Evolutionary conservation across 2,797 vertebrate species (phyloP), one percentile per base, ranked within the genome.

Genomic region (Clarias fuscus): DNA sequence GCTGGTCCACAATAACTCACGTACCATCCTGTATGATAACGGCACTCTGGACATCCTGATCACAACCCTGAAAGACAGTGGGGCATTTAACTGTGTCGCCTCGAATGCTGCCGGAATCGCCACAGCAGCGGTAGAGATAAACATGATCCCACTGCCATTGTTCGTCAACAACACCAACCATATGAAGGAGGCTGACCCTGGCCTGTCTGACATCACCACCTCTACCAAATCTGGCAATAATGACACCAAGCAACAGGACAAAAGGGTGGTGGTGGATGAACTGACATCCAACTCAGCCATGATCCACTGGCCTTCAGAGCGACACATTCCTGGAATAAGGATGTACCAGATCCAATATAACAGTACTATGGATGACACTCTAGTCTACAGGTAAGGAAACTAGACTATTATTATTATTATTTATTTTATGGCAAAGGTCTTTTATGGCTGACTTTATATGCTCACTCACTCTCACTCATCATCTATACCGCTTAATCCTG

Each of bases 341-440:
- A 98, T 99, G 97, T 98, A 98, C 93, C 98, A 99, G 94, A 96
- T 99, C 86, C 97, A 98, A 92, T 99, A 99, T 91, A 99, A 99
- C 95, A 98, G 97, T 95, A 96, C 97, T 0, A 93, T 93, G 0
- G 98, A 99, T 48, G 98, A 98, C 85, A 96, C 97, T 7, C 93
- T 98, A 40, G 97, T 98, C 79, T 99, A 99, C 96, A 98, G 98
- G 98, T 98, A 93, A 72, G 27, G 17, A 33, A 70, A 30, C n/a
- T 43, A 4, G 11, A 71, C 11, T 22, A 30, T 58, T 59, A 11
- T 61, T 53, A 62, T 17, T 37, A 37, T 37, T 37, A 37, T 4
- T 37, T 64, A 0, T 70, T 61, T 79, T 5, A 22, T 61, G 15
- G 20, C 17, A 79, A 65, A 62, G 58, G 17, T 48, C 48, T 11